Conservation (phyloP, 2,888 invertebrate species). For the Aphodius sticticus region DNA sequence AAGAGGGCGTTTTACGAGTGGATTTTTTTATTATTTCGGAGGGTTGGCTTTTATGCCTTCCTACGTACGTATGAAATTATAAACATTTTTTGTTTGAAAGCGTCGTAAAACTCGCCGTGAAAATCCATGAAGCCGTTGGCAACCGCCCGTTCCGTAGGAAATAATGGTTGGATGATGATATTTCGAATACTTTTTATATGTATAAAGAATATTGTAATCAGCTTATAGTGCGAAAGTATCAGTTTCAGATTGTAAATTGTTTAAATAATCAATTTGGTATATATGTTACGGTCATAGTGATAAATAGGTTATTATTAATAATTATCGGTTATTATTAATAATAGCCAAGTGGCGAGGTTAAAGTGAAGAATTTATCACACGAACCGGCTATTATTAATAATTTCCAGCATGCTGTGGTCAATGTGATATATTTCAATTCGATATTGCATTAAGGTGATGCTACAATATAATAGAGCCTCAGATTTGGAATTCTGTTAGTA, state of each 20-base stretch:
- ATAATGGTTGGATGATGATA: not conserved
- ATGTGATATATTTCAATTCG: too few relatives aligned
- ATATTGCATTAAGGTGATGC: too few relatives aligned
- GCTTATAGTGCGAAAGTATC: not conserved
- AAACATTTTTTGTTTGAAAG: constrained; percentile 30
- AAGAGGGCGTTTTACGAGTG: not conserved
- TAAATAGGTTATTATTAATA: too few relatives aligned
- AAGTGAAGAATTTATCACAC: too few relatives aligned
- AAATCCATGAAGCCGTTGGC: not conserved
- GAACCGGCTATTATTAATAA: too few relatives aligned
- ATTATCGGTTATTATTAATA: too few relatives aligned
- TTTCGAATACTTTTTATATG: not conserved
- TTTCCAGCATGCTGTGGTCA: too few relatives aligned
- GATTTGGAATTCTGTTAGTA: too few relatives aligned
- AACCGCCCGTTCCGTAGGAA: not conserved
- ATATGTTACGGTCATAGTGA: not conserved
- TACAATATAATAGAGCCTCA: too few relatives aligned
- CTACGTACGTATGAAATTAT: constrained; percentile 33
- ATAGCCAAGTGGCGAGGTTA: too few relatives aligned
- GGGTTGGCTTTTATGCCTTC: constrained; percentile 4
- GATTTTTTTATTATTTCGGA: constrained; percentile 4
- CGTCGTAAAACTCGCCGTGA: not conserved
- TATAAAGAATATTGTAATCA: not conserved
- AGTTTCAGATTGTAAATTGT: not conserved
- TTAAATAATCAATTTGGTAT: not conserved